Conservation (phyloP, 1,140 invertebrate species). For the Listronotus oregonensis region DNA sequence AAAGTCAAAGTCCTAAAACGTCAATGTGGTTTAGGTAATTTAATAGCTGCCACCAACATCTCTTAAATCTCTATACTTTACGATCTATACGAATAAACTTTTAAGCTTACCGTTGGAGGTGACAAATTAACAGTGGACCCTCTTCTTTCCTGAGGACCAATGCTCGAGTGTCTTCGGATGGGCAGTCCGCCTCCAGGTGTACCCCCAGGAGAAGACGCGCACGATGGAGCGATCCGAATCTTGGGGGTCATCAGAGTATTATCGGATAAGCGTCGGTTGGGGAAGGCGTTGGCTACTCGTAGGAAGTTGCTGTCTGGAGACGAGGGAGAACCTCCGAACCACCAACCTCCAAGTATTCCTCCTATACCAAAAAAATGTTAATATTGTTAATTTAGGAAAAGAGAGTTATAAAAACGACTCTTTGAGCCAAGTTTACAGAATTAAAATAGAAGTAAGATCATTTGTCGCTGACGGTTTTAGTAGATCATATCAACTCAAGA, state of each 20-base stretch:
- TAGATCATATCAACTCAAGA: too few species aligned
- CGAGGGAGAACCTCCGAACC: slow-evolving; percentile 75
- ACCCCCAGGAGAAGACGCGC: slow-evolving; percentile 81
- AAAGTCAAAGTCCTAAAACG: too few species aligned
- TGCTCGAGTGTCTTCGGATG: slow-evolving; percentile 85
- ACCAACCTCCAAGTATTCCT: slow-evolving; percentile 71
- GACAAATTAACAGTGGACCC: slow-evolving; percentile 84
- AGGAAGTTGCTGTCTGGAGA: slow-evolving; percentile 86
- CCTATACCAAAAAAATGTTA: slow-evolving; percentile 48
- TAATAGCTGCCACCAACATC: too few species aligned
- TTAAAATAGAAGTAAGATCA: too few species aligned
- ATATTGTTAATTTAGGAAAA: too few species aligned
- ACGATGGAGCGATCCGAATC: slow-evolving; percentile 83
- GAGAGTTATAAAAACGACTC: too few species aligned
- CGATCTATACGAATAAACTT: not conserved
- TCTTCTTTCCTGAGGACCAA: slow-evolving; percentile 83
- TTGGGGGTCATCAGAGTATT: slow-evolving; percentile 90
- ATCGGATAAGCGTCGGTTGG: slow-evolving; percentile 85
- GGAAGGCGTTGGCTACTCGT: slow-evolving; percentile 78
- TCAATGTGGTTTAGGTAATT: too few species aligned
- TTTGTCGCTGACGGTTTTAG: too few species aligned
- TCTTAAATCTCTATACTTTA: not conserved
- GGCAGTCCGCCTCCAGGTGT: slow-evolving; percentile 82
- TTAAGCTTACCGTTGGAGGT: slow-evolving; percentile 74
- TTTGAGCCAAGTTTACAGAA: too few species aligned